Percentiles rank a stretch among this genome's conserved stretches.
phyloP scores from a whole-genome alignment of 2,888 invertebrate species.

The Crocallis elinguaria region DNA sequence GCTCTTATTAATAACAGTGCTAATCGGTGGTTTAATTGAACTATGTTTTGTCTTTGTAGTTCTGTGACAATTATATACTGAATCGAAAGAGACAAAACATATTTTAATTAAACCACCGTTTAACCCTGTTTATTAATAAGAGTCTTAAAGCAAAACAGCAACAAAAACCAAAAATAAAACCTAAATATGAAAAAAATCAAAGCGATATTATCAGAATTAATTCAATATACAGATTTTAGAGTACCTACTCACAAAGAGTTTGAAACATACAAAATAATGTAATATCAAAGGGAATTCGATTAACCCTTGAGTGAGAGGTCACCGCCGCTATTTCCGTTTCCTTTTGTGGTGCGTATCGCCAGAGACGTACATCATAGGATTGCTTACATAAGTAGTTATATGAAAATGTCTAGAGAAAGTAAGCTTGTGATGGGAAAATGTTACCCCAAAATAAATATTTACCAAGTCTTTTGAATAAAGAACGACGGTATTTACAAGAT shows the following conservation, averaged over 20 bases:
- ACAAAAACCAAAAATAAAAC: too few species aligned
- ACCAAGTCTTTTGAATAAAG: constrained; percentile 13
- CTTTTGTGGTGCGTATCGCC: constrained; percentile 39
- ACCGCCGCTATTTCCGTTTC: constrained; percentile 43
- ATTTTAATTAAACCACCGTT: too few species aligned
- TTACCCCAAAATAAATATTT: constrained; percentile 16
- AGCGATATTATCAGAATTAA: not conserved
- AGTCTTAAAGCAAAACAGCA: too few species aligned
- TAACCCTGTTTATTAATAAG: too few species aligned
- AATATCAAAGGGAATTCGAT: constrained; percentile 47
- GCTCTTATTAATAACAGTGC: too few species aligned
- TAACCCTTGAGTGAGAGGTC: constrained; percentile 44
- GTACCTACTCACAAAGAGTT: not conserved
- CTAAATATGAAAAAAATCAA: too few species aligned
- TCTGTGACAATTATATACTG: too few species aligned
- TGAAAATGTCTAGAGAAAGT: constrained; percentile 41
- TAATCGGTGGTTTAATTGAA: too few species aligned
- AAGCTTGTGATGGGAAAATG: constrained; percentile 28
- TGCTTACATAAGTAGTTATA: constrained; percentile 38
- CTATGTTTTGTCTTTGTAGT: too few species aligned
- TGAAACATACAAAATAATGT: constrained; percentile 40
- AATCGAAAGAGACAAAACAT: too few species aligned
- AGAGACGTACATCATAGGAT: constrained; percentile 45
- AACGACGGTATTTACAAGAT: not conserved
- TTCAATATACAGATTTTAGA: not conserved